phyloP scores from a whole-genome alignment of 2,113 vertebrate genomes.

The Henicopernis longicauda region DNA sequence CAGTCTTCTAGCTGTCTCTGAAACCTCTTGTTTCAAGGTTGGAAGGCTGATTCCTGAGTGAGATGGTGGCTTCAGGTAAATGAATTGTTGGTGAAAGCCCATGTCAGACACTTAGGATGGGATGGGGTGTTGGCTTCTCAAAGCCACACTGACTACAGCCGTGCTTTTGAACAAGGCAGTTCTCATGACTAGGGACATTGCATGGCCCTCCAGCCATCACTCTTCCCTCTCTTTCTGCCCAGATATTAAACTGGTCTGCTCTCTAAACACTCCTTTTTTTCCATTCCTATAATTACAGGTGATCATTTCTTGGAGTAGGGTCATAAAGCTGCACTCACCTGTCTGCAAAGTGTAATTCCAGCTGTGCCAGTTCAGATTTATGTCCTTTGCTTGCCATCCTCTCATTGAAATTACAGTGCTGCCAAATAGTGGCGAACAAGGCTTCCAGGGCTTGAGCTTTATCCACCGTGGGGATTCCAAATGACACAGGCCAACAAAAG shows the following conservation, averaged over 20 bases:
- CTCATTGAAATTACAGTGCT: not conserved
- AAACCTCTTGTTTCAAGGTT: not conserved
- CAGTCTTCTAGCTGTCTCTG: not conserved
- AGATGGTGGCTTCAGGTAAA: not conserved
- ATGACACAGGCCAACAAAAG: not conserved
- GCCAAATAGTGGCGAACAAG: not conserved
- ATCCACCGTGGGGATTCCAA: not conserved
- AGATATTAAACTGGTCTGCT: not conserved
- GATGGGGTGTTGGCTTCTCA: not conserved
- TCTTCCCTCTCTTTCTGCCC: not conserved
- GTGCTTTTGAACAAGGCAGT: not conserved
- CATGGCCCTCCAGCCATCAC: not conserved
- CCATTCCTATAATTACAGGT: not conserved
- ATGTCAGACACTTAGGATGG: not conserved
- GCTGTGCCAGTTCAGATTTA: not conserved
- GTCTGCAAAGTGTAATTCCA: not conserved
- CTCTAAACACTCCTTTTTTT: not conserved
- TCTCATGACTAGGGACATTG: not conserved
- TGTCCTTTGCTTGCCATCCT: not conserved
- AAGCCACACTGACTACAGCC: not conserved
- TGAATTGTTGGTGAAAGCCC: not conserved
- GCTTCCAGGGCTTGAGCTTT: not conserved
- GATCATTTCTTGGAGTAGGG: not conserved
- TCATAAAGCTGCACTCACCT: not conserved
- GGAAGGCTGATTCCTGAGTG: not conserved